Conservation (phyloP, 2,797 vertebrate species). For the Varecia variegata region DNA sequence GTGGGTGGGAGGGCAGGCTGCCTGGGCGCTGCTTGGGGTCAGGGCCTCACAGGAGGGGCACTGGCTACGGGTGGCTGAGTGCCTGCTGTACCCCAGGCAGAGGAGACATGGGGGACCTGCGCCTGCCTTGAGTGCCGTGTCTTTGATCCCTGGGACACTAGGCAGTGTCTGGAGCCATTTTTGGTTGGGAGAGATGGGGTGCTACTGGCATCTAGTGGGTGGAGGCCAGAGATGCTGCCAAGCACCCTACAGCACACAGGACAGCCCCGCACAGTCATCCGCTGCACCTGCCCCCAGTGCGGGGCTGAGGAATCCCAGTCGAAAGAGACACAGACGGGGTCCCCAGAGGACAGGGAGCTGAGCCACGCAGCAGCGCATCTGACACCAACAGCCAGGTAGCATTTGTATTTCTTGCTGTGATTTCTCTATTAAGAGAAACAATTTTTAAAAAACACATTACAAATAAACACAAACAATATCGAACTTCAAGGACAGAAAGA, state of each 20-base stretch:
- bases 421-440: not conserved
- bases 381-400: fast-evolving
- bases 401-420: not conserved
- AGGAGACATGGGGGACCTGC: fast-evolving
- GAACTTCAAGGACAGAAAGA: not conserved
- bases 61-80: not conserved
- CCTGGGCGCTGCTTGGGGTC: not conserved
- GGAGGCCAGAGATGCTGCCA: not conserved
- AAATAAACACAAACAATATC: not conserved
- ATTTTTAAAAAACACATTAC: not conserved
- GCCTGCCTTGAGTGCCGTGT: not conserved
- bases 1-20: too few relatives aligned
- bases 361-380: not conserved
- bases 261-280: not conserved
- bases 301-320: not conserved
- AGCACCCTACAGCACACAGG: not conserved
- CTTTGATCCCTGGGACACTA: too few relatives aligned
- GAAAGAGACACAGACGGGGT: too few relatives aligned
- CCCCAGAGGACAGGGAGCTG: not conserved
- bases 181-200: not conserved
- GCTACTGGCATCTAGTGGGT: not conserved
- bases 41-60: not conserved
- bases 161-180: not conserved
- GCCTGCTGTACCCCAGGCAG: not conserved
- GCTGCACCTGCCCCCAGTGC: too few relatives aligned